phyloP scores from a whole-genome alignment of 2,888 invertebrate species.

The Emmelina monodactyla region DNA sequence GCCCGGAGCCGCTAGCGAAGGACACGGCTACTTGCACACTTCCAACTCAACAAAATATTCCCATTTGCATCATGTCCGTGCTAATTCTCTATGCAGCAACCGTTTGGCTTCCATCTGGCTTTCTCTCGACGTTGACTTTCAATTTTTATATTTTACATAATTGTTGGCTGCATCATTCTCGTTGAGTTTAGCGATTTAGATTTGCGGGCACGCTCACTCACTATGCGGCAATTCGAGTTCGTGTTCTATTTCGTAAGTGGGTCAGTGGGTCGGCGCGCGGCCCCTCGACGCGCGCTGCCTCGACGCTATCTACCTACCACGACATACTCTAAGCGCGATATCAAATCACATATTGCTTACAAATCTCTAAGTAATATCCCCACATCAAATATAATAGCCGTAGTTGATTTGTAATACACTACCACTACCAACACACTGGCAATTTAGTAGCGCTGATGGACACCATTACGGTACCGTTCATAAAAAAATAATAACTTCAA shows the following conservation, averaged over 20 bases:
- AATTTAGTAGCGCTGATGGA: too few relatives aligned
- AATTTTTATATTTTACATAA: background rate
- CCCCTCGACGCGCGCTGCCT: slow-evolving; percentile 36
- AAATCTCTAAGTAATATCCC: too few relatives aligned
- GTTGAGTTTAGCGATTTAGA: background rate
- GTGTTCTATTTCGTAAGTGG: slow-evolving; percentile 62
- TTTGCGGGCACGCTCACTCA: background rate
- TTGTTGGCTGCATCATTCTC: background rate
- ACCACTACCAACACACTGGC: too few relatives aligned
- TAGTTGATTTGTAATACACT: too few relatives aligned
- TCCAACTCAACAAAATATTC: background rate
- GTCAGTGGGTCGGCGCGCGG: slow-evolving; percentile 60
- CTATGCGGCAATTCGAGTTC: slow-evolving; percentile 10
- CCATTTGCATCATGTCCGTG: background rate
- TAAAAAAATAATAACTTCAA: slow-evolving; percentile 8
- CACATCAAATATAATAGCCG: too few relatives aligned
- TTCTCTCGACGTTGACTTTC: background rate
- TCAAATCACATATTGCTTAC: slow-evolving; percentile 1
- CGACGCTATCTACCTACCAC: background rate
- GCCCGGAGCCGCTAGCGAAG: slow-evolving; percentile 20
- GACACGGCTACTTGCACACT: background rate
- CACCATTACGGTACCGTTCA: background rate
- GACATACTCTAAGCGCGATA: background rate
- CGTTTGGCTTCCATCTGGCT: background rate
- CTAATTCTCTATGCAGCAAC: background rate